Conservation (phyloP, 2,113 vertebrate species). For the Actenoides hombroni region DNA sequence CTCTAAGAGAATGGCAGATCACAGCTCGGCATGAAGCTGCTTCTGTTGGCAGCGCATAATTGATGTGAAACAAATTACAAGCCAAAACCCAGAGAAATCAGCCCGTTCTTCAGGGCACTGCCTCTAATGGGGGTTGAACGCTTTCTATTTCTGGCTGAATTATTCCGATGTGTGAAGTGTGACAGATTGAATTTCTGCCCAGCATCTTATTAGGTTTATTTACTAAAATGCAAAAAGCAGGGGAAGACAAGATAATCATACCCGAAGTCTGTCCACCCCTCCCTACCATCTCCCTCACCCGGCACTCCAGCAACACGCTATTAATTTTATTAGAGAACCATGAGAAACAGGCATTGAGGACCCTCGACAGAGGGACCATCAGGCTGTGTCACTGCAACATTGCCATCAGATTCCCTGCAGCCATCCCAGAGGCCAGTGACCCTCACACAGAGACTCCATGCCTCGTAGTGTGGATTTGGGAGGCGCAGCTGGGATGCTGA, state of each 20-base stretch:
- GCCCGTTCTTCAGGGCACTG: constrained; percentile 36
- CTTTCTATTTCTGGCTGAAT: constrained; percentile 31
- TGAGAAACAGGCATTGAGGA: background rate
- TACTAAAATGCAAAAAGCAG: constrained; percentile 47
- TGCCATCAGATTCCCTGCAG: background rate
- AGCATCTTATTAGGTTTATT: constrained; percentile 63
- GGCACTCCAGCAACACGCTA: background rate
- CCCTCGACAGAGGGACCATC: background rate
- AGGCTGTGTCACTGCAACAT: rapidly evolving
- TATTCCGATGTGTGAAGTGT: constrained; percentile 40
- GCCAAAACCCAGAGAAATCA: constrained; percentile 13
- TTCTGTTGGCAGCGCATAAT: constrained; percentile 32
- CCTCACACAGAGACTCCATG: rapidly evolving
- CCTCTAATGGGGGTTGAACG: constrained; percentile 15
- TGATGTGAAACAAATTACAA: constrained; percentile 41
- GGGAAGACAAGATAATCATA: background rate
- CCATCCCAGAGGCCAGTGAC: background rate
- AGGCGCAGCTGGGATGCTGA: background rate
- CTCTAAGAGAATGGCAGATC: constrained; percentile 10
- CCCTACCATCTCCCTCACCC: background rate
- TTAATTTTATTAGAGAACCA: background rate
- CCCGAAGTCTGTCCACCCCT: background rate
- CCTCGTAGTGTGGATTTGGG: rapidly evolving
- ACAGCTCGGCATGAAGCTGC: background rate
- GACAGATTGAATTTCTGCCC: constrained; percentile 57